Evolutionary conservation across 92 coral and sea anemone genomes (phyloP).

Genomic region (Epizoanthus stellaris): DNA sequence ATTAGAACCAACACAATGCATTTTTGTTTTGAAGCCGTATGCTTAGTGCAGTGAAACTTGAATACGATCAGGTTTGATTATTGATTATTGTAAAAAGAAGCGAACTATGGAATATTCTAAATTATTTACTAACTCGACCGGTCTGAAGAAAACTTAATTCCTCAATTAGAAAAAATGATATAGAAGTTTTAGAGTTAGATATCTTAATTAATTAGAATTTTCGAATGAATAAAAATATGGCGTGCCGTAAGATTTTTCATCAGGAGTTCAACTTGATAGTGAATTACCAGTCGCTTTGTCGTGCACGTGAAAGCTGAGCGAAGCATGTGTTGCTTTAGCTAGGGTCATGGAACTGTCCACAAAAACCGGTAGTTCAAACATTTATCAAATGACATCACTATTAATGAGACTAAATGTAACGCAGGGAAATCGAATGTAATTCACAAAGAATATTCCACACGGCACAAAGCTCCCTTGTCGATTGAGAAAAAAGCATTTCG

Average conservation of each 20-base stretch:
- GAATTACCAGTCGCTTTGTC: too few relatives aligned
- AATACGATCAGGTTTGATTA: neutral
- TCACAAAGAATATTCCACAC: neutral
- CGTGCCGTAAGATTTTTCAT: too few relatives aligned
- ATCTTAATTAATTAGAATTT: too few relatives aligned
- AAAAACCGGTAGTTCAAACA: too few relatives aligned
- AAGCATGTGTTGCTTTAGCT: too few relatives aligned
- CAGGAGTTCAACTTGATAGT: too few relatives aligned
- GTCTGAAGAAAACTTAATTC: neutral
- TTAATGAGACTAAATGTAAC: neutral
- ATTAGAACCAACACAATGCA: slow-evolving; percentile 15
- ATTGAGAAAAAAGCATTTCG: neutral
- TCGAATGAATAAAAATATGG: too few relatives aligned
- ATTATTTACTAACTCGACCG: neutral
- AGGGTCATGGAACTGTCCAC: too few relatives aligned
- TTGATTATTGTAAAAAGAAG: slow-evolving; percentile 10
- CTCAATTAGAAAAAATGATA: neutral
- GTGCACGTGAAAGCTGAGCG: too few relatives aligned
- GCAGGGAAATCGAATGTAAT: neutral
- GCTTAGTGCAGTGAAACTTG: neutral
- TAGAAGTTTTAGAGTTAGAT: neutral
- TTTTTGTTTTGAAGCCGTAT: neutral
- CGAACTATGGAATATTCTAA: slow-evolving; percentile 2
- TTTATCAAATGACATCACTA: too few relatives aligned
- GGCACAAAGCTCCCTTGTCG: neutral